Base-by-base conservation (phyloP, 2,113 vertebrate genomes). In the Morone saxatilis region DNA sequence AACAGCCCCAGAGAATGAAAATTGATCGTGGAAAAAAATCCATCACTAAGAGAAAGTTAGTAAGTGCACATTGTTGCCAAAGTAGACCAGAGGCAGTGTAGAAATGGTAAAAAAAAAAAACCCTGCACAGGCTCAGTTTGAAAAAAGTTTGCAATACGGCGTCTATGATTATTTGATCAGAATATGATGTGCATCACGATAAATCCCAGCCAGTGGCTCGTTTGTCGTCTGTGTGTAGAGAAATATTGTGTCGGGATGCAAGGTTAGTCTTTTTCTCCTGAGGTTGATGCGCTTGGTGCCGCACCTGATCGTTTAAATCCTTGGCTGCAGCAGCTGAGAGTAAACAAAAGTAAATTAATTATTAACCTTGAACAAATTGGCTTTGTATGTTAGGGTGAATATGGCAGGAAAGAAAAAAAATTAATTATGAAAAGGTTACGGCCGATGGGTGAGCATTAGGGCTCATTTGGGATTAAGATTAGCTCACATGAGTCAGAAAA, bases 1-100 rank as follows among this genome's bases (percentile, higher is more conserved):
- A 76, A 83, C 86, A 81, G 50, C 41, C 41, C 13, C 47, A 72
- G 73, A 83, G 83, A 87, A 74, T 77, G 68, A 60, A 80, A 84
- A 88, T 78, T 79, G 71, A 85, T 83, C 43, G 41, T 25, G 53
- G 6, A 40, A 36, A 31, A 68, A 71, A 81, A 73, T 69, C 80
- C 48, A 86, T 84, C 72, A 85, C 65, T 8, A 70, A 16, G 13
- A 75, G 36, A 71, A 78, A 78, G 61, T 40, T 40, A 60, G 43
- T 74, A 70, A 82, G 85, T 70, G 70, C 50, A 85, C 78, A 73
- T 78, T 69, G 81, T 71, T 31, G 65, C 65, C 71, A 57, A 83
- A 80, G 71, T 19, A 48, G 67, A 80, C 48, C 7, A 60, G 57
- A 7, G 25, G 19, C n/a, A 85, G 20, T 43, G 47, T 7, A 14